Evolutionary conservation across 2,888 invertebrate genomes (phyloP).

Genomic region (Leptarthrus brevirostris): DNA sequence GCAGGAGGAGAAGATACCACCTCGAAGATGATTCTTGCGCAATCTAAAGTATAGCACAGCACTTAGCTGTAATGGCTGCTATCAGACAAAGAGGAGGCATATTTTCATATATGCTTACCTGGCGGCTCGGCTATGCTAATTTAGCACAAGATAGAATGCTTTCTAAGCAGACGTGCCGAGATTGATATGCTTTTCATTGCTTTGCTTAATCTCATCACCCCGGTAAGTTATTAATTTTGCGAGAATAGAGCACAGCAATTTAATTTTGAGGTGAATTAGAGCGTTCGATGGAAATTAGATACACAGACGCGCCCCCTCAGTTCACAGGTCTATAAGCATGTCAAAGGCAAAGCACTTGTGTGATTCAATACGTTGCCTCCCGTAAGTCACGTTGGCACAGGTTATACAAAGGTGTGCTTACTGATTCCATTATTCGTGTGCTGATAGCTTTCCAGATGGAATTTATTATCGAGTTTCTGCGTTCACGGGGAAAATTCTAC

Average conservation of each 20-base stretch:
- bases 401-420: neutral
- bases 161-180: neutral
- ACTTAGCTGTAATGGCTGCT: too few species aligned
- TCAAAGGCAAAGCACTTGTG: neutral
- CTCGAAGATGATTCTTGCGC: slow-evolving; percentile 10
- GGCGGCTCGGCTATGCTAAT: slow-evolving; percentile 21
- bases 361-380: neutral
- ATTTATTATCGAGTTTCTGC: neutral
- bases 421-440: neutral
- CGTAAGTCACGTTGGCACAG: neutral
- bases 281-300: slow-evolving; percentile 17
- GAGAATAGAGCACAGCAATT: neutral
- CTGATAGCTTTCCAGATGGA: neutral
- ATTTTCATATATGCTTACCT: too few species aligned
- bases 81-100: too few species aligned
- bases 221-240: slow-evolving; percentile 5
- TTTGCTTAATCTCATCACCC: slow-evolving; percentile 7
- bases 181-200: neutral
- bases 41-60: neutral
- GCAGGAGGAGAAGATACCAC: slow-evolving; percentile 6
- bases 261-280: neutral
- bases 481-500: neutral
- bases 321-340: neutral
- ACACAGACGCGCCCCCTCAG: neutral
- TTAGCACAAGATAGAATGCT: neutral